phyloP scores from a whole-genome alignment of 2,113 vertebrate genomes.

The Crotophaga sulcirostris region DNA sequence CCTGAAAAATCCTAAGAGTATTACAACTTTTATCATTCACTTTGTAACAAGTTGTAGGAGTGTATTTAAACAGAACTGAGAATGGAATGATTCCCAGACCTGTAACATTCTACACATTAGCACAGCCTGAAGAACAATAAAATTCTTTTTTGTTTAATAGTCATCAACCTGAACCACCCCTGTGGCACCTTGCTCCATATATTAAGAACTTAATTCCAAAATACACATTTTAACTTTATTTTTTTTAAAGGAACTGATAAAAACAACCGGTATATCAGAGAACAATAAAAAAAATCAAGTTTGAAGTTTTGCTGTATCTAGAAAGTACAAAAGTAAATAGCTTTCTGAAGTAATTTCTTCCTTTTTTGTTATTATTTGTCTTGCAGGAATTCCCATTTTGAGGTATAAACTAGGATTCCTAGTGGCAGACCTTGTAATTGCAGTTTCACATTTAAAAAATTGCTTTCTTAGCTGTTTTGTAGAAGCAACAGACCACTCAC shows the following conservation, averaged over 20 bases:
- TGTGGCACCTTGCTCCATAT: not conserved
- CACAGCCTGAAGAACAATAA: not conserved
- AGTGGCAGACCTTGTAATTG: not conserved
- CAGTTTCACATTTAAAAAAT: not conserved
- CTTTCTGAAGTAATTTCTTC: not conserved
- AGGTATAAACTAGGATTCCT: not conserved
- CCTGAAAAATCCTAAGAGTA: not conserved
- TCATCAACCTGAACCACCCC: not conserved
- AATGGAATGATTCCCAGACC: not conserved
- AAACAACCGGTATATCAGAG: fast-evolving
- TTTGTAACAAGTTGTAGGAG: not conserved
- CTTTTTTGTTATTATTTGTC: not conserved
- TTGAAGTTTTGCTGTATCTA: not conserved
- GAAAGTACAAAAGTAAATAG: not conserved
- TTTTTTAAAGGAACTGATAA: not conserved
- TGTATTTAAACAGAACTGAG: not conserved
- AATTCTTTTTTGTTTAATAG: not conserved
- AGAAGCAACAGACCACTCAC: not conserved
- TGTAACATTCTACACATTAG: not conserved
- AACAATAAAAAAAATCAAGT: not conserved
- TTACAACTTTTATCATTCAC: not conserved
- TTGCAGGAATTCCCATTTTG: not conserved
- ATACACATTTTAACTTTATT: not conserved
- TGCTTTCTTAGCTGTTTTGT: not conserved
- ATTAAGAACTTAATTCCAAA: not conserved